Base-by-base conservation (phyloP, 2,113 vertebrate species). In the Panthera uncia region DNA sequence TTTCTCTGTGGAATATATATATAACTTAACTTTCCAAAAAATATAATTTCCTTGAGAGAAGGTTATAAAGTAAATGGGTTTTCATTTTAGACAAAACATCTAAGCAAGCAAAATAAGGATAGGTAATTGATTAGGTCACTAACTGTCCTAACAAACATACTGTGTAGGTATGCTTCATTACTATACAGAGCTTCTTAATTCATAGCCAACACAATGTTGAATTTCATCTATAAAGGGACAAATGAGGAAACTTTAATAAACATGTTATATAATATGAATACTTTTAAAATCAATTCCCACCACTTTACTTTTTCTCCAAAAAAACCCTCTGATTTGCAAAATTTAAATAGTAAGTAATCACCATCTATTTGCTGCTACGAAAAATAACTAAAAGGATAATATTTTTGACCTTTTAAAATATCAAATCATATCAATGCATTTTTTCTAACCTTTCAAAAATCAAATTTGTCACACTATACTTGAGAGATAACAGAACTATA, bases 391-490 rank as follows among this genome's bases (percentile, higher is more conserved):
- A 96, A 93, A 83, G 50, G 23, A 55, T 97, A 76, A 63, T 94
- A 89, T 94, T 95, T 97, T 80, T 97, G 91, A 97, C 92, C 97
- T 98, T 98, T 98, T 45, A 86, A 97, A 97, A 97, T 95, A 96
- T 81, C 91, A 98, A 85, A 94, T 76, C 29, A 79, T 48, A 94
- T 41, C 18, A 91, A 48, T 15, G 14, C 23, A 88, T 91, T 98
- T 96, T 92, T 93, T 69, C 45, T 97, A 97, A 97, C 94, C 94
- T 97, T 98, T 98, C 63, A 94, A 96, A 98, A 97, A 97, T 96
- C 63, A 87, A 91, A 95, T 96, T 91, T 98, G 63, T 97, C 73
- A 97, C 36, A 65, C 36, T 91, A 16, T 73, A 91, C 92, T 94
- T 68, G 57, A 89, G 69, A 97, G 85, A 92, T 96, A 93, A 57